Conservation (phyloP, 2,888 invertebrate species). For the Cepaea hortensis region DNA sequence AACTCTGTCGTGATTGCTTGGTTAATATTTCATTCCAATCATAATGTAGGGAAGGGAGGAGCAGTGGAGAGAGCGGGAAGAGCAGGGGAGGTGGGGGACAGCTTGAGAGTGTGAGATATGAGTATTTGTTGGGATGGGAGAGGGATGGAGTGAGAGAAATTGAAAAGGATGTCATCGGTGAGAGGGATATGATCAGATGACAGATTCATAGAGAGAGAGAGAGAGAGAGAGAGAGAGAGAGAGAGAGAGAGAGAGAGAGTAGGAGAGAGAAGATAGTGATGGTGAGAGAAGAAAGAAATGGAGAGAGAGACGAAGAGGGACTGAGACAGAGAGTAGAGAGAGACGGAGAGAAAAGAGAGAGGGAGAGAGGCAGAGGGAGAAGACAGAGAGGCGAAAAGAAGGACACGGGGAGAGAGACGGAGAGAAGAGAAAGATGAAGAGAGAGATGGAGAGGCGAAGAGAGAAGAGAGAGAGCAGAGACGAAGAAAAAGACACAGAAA, state of each 20-base stretch:
- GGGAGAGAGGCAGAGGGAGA: neutral
- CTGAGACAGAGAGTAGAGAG: neutral
- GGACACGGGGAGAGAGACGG: too few species aligned
- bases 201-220: neutral
- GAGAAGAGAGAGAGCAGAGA: too few species aligned
- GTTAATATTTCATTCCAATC: conserved; percentile 29
- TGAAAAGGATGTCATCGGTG: neutral
- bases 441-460: too few species aligned
- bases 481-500: neutral
- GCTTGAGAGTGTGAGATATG: neutral
- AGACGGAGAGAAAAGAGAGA: neutral
- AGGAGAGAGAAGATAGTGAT: neutral
- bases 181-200: neutral
- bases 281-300: neutral
- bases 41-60: neutral
- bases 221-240: neutral
- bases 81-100: neutral
- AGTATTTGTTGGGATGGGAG: neutral
- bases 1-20: conserved; percentile 18
- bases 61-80: neutral
- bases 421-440: too few species aligned
- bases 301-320: neutral
- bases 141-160: neutral
- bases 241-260: neutral
- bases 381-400: neutral